Base-by-base conservation (phyloP, 2,888 invertebrate genomes). In the Pristionchus japonicus region DNA sequence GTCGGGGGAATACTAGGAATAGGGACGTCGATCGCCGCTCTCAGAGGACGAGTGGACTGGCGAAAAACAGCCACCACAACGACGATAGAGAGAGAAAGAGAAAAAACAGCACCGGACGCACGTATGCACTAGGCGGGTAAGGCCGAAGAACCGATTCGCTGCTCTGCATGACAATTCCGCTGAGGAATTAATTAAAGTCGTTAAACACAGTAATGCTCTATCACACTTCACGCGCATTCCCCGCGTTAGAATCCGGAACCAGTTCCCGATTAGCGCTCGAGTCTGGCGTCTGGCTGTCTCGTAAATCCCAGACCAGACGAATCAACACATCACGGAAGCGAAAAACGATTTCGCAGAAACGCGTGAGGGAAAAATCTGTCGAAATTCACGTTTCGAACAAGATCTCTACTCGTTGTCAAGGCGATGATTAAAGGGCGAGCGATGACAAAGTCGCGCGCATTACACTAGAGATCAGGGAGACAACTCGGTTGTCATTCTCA, bases 1-100 rank as follows among this genome's bases (percentile, higher is more conserved):
- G 64, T n/a, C 57, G 57, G 57, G 57, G 37, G 37, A 31, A 70
- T 70, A 70, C 70, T 70, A 7, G 70, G 70, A 70, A 70, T 70
- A 70, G 70, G 37, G 37, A 70, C 34, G 37, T 4, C 37, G 27
- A 13, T 31, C 27, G 27, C 43, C 13, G 15, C 64, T 31, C 64
- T 0, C 34, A 70, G 70, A 70, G 70, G 70, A 23, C 70, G 70
- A 70, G 31, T 70, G 70, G 70, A 70, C 70, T 34, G 34, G 70
- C 20, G 70, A 70, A 70, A 70, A 70, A 70, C 70, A 70, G 31
- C 64, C 1, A 11, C 17, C 52, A n/a, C 31, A 70, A 20, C 37
- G 70, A 37, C 34, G 31, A 67, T 13, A 31, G 64, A 37, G 67
- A 70, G 17, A 13, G 37, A 37, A 23, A 1, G 34, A 70, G 70